phyloP scores from a whole-genome alignment of 2,797 vertebrate genomes.

The Oophaga sylvatica region DNA sequence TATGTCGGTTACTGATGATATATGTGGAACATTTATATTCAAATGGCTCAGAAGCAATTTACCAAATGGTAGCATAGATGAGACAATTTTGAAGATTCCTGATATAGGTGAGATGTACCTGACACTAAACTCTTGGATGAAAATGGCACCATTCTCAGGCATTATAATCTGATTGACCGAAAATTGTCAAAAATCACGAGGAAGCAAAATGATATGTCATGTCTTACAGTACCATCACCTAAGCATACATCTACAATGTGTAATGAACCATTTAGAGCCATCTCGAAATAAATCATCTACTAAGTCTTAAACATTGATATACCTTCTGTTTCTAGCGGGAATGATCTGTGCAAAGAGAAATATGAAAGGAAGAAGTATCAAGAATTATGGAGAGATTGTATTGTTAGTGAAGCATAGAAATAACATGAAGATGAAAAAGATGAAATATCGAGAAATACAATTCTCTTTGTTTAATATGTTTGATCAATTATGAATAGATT shows the following conservation, averaged over 20 bases:
- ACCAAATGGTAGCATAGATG: slow-evolving; percentile 44
- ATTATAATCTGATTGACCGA: slow-evolving; percentile 43
- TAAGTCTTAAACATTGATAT: slow-evolving; percentile 19
- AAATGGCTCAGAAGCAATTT: slow-evolving; percentile 40
- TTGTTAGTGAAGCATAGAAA: background rate
- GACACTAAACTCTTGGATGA: slow-evolving; percentile 41
- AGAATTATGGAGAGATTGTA: background rate
- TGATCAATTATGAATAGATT: background rate
- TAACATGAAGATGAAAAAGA: background rate
- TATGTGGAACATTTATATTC: slow-evolving; percentile 46
- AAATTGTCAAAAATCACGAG: slow-evolving; percentile 36
- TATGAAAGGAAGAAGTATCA: background rate
- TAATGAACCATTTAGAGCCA: background rate
- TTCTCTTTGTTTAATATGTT: background rate
- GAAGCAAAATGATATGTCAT: slow-evolving; percentile 5
- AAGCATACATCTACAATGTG: background rate
- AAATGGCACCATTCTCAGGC: slow-evolving; percentile 36
- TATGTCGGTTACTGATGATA: slow-evolving; percentile 38
- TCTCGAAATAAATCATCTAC: slow-evolving; percentile 22
- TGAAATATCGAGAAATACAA: background rate
- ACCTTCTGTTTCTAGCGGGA: background rate
- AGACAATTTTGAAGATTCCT: slow-evolving; percentile 47
- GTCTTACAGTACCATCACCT: background rate
- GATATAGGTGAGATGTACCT: slow-evolving; percentile 44
- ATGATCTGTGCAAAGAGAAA: background rate